These are phyloP conservation scores for Coluber constrictor DNA, from an alignment of 2,797 vertebrate species.

Conservation along the genomic window DNA sequence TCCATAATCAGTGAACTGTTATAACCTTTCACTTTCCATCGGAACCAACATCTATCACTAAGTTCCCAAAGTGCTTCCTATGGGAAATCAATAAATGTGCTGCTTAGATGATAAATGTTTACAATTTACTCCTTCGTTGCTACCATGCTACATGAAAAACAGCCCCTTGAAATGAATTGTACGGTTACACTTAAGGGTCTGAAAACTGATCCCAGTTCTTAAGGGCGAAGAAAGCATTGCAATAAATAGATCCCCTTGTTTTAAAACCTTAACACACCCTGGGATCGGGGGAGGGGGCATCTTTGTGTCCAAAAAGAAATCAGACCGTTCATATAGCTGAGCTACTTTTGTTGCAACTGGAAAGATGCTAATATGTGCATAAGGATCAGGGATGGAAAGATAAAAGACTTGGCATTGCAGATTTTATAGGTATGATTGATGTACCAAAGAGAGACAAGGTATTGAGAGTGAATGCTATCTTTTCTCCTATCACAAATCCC, in stretches of 20 bases:
- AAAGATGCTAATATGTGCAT: constrained; percentile 23
- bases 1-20: constrained; percentile 57
- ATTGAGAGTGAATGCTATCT: constrained; percentile 53
- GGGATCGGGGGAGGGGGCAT: background rate
- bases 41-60: constrained; percentile 57
- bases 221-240: background rate
- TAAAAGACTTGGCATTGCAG: constrained; percentile 29
- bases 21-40: constrained; percentile 60
- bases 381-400: constrained; percentile 10
- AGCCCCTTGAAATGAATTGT: constrained; percentile 54
- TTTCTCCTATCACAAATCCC: constrained; percentile 31
- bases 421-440: constrained; percentile 42
- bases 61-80: constrained; percentile 42
- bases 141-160: constrained; percentile 58
- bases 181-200: constrained; percentile 28
- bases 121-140: constrained; percentile 59
- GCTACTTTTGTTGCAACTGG: constrained; percentile 17
- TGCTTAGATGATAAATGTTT: constrained; percentile 67
- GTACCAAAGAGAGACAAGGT: constrained; percentile 43
- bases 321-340: background rate
- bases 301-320: constrained; percentile 37
- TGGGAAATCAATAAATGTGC: constrained; percentile 67
- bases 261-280: constrained; percentile 25
- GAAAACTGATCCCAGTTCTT: constrained; percentile 18
- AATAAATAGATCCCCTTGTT: constrained; percentile 24